These are phyloP conservation scores for Thryonomys swinderianus DNA, from an alignment of 2,113 vertebrate species.

Conservation along the genomic window DNA sequence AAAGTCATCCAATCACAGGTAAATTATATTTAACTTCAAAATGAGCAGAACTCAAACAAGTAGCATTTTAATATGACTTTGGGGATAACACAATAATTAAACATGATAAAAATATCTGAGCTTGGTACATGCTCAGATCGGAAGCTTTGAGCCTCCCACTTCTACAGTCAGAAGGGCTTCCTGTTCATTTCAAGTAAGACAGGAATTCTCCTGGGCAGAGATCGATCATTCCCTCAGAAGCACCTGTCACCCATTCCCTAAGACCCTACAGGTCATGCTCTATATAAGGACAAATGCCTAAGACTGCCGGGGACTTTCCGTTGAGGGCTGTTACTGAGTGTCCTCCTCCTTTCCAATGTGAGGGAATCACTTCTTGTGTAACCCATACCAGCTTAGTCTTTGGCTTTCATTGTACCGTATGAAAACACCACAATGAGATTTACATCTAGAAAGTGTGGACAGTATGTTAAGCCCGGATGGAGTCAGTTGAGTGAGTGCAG, in stretches of 20 bases:
- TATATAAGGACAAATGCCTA: not conserved
- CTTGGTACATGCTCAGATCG: not conserved
- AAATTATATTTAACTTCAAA: conserved; percentile 45
- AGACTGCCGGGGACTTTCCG: not conserved
- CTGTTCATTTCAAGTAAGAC: not conserved
- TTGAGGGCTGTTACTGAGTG: not conserved
- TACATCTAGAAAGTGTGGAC: not conserved
- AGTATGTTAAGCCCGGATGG: not conserved
- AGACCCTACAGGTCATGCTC: not conserved
- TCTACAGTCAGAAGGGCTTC: not conserved
- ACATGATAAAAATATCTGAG: not conserved
- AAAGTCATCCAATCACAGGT: not conserved
- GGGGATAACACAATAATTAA: not conserved
- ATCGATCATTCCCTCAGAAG: not conserved
- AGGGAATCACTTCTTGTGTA: not conserved
- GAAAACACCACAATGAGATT: not conserved
- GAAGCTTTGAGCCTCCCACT: not conserved
- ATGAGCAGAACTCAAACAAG: conserved; percentile 7
- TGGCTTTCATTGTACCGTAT: not conserved
- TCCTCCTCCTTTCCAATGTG: not conserved
- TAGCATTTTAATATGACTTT: not conserved
- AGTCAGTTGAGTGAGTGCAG: rapidly evolving
- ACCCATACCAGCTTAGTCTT: not conserved
- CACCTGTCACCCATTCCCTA: not conserved
- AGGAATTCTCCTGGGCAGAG: not conserved